Evolutionary conservation across 2,113 vertebrate species (phyloP), one percentile per base, ranked within the genome.

Genomic region (Lamprologus callipterus): DNA sequence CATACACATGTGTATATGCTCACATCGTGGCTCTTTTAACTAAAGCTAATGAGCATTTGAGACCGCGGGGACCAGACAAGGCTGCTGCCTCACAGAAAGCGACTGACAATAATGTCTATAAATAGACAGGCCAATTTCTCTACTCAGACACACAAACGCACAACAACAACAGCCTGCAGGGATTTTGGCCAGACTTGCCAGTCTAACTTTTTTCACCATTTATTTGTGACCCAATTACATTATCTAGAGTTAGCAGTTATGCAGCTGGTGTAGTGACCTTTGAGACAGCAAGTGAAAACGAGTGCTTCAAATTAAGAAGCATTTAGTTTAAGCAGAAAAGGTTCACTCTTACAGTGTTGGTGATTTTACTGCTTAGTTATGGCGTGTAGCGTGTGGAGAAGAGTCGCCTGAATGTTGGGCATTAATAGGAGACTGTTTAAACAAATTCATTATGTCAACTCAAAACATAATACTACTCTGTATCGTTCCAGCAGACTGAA

Each of bases 101-200:
- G 47, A 63, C 84, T 90, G 82, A 86, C 81, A 91, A 90, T 91
- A 87, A 47, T 12, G 23, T 53, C 91, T 93, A 94, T 89, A 93
- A 93, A 95, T 94, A 94, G 90, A 88, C 45, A 75, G 85, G 89
- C 58, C 90, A 87, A 83, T 93, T 89, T 92, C 53, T 87, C 47
- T 12, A 26, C 81, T n/a, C 85, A n/a, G 57, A 45, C 82, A 80
- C 81, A 75, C 49, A 63, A 19, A 63, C 58, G 12, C 82, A 68
- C 84, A 28, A 26, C 78, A 81, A 86, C 58, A 78, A 37, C 88
- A 89, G 26, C 90, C 89, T 91, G 51, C 84, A 53, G 89, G 89
- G 84, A 91, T 26, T 83, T 89, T 86, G 83, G 83, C 68, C 84
- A 81, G 49, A 80, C 63, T 55, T 16, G 75, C 47, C 49, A 45